A percentile compares a stretch with the other conserved stretches of the same genome.
These are phyloP conservation scores for Hydropotes inermis DNA, from an alignment of 2,113 vertebrate species.

Conservation along the genomic window DNA sequence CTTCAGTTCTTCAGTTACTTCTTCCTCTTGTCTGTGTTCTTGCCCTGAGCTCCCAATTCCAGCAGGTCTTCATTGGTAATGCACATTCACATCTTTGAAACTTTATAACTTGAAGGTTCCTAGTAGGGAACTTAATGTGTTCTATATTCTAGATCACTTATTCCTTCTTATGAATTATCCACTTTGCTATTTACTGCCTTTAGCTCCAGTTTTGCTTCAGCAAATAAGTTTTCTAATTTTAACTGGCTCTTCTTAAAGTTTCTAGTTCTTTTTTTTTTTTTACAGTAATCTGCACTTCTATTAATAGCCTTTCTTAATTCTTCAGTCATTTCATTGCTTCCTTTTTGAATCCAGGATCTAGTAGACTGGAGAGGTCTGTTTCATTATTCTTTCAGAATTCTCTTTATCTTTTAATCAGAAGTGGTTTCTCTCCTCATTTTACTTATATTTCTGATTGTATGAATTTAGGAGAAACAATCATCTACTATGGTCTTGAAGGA, in stretches of 20 bases:
- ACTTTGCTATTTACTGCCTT: not conserved
- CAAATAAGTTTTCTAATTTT: not conserved
- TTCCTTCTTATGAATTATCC: not conserved
- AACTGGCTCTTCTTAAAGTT: not conserved
- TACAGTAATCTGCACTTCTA: not conserved
- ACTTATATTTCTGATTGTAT: not conserved
- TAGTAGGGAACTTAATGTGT: not conserved
- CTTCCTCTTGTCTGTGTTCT: not conserved
- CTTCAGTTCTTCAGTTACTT: not conserved
- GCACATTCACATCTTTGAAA: not conserved
- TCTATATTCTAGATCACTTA: not conserved
- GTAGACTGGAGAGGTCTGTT: not conserved
- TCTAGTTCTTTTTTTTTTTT: not conserved
- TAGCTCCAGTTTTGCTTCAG: not conserved
- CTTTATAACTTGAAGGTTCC: not conserved
- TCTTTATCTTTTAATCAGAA: not conserved
- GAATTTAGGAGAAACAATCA: not conserved
- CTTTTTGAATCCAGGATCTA: not conserved
- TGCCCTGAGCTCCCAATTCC: not conserved
- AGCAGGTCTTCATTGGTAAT: not conserved
- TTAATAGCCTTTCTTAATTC: not conserved
- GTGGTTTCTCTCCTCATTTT: not conserved
- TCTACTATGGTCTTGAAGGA: not conserved
- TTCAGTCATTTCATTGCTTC: not conserved
- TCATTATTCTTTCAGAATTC: not conserved